Conservation (phyloP, 1,140 invertebrate species). For the Venustaconcha ellipsiformis region DNA sequence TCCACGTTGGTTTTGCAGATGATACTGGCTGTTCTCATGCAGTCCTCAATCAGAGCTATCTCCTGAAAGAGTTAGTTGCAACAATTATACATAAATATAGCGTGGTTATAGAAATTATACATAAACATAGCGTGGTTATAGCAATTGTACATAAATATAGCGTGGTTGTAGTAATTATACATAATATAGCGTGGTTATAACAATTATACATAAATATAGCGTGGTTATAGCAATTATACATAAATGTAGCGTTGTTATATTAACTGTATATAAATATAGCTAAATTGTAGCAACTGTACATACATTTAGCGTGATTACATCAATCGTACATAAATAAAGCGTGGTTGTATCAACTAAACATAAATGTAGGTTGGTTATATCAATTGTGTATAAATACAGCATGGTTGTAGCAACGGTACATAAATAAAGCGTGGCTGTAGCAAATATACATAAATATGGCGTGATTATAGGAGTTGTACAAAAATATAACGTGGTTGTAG, state of each 20-base stretch:
- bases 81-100: background rate
- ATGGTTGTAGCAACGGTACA: no score
- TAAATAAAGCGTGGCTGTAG: no score
- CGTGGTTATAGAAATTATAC: background rate
- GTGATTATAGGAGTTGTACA: no score
- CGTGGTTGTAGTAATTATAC: background rate
- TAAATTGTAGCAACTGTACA: background rate
- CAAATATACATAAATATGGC: no score
- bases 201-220: background rate
- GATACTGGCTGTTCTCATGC: slow-evolving; percentile 46
- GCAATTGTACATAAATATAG: background rate
- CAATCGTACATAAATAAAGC: no score
- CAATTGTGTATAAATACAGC: no score
- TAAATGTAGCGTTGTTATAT: background rate
- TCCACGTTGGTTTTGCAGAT: slow-evolving; percentile 56
- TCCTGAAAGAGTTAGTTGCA: slow-evolving; percentile 39
- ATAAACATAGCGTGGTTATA: background rate
- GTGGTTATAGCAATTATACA: background rate
- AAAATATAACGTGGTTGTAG: no score
- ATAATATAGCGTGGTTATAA: background rate
- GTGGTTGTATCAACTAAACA: no score
- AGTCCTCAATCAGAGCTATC: slow-evolving; percentile 46
- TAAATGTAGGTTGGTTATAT: no score
- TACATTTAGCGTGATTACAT: background rate
- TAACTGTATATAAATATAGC: background rate